phyloP scores from a whole-genome alignment of 2,797 vertebrate genomes.

The Crocidura indochinensis region DNA sequence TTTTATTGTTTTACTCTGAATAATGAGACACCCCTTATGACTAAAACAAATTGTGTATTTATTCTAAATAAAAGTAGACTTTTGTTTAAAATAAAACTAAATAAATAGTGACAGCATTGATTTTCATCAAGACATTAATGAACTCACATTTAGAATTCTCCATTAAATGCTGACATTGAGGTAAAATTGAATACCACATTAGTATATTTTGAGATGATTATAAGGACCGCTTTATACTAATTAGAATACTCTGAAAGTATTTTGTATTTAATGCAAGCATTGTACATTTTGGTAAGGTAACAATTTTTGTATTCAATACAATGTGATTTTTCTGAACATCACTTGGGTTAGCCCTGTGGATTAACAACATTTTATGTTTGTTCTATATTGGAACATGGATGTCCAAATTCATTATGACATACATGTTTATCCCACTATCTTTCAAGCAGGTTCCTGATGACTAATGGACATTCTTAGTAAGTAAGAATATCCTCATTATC shows the following conservation, averaged over 20 bases:
- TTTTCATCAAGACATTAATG: neutral
- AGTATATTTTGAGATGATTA: neutral
- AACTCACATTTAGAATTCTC: neutral
- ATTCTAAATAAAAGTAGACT: conserved; percentile 6
- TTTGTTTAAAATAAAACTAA: conserved; percentile 19
- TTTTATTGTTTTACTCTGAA: conserved; percentile 42
- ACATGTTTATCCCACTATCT: conserved; percentile 12
- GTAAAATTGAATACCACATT: neutral
- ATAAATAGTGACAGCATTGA: neutral
- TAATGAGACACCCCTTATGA: conserved; percentile 7
- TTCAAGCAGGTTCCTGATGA: neutral
- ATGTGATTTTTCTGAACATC: neutral
- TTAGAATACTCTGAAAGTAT: neutral
- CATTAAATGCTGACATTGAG: neutral
- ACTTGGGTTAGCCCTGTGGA: neutral
- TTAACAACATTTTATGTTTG: conserved; percentile 12
- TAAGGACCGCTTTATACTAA: neutral
- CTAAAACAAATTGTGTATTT: conserved; percentile 12
- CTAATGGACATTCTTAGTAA: conserved; percentile 17
- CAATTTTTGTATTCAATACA: neutral
- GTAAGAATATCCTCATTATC: conserved; percentile 23
- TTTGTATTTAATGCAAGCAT: neutral
- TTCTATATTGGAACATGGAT: conserved; percentile 1
- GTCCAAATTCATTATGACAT: conserved; percentile 39
- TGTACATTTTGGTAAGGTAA: neutral